Conservation (phyloP, 2,888 invertebrate genomes). For the Orthosia cruda region DNA sequence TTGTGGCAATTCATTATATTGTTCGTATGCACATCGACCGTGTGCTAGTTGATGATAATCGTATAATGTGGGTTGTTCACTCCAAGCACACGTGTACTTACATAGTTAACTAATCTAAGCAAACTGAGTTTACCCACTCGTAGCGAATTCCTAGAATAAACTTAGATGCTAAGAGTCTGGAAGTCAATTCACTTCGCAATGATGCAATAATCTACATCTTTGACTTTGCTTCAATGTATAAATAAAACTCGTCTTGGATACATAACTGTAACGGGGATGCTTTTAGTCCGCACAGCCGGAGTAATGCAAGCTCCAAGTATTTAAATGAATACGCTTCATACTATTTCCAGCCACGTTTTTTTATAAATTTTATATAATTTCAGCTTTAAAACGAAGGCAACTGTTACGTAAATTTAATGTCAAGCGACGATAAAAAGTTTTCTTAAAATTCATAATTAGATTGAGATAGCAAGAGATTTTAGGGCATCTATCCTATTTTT, state of each 20-base stretch:
- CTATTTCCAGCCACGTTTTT: neutral
- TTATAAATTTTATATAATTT: neutral
- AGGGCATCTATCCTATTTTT: neutral
- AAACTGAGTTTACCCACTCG: slow-evolving; percentile 7
- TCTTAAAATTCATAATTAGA: slow-evolving; percentile 3
- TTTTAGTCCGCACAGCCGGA: slow-evolving; percentile 23
- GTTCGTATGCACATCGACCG: slow-evolving; percentile 53
- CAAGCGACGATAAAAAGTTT: neutral
- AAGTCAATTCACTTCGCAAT: slow-evolving; percentile 34
- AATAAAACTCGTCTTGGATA: slow-evolving; percentile 42
- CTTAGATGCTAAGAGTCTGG: slow-evolving; percentile 7
- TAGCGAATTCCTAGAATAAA: slow-evolving; percentile 18
- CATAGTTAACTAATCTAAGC: slow-evolving; percentile 12
- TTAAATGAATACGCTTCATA: neutral
- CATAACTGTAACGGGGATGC: slow-evolving; percentile 37
- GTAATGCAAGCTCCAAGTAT: slow-evolving; percentile 6
- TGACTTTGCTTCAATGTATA: slow-evolving; percentile 33
- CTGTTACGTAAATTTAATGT: neutral
- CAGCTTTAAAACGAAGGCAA: too few species aligned
- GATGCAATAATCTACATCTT: slow-evolving; percentile 36
- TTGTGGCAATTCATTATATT: slow-evolving; percentile 51
- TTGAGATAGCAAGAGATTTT: neutral
- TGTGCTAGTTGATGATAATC: slow-evolving; percentile 59
- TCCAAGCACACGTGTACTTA: slow-evolving; percentile 25
- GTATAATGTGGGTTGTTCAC: slow-evolving; percentile 52